Conservation (phyloP, 2,113 vertebrate species). For the Loxodonta africana region DNA sequence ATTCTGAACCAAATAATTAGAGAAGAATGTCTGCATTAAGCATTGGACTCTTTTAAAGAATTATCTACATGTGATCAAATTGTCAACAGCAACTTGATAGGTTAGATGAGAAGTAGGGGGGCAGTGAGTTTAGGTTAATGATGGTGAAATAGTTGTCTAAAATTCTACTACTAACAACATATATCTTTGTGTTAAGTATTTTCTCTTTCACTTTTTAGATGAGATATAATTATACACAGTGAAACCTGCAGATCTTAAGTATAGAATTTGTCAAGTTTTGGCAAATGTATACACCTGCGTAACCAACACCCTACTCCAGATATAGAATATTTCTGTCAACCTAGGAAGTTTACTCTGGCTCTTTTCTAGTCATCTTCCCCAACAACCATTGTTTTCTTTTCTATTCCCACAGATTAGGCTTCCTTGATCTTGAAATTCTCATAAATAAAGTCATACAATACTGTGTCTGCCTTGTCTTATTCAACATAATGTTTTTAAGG, state of each 20-base stretch:
- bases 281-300: background rate
- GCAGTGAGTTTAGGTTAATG: background rate
- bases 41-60: too few species aligned
- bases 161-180: background rate
- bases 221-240: background rate
- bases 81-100: background rate
- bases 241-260: background rate
- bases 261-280: slow-evolving; percentile 10
- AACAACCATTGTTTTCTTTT: slow-evolving; percentile 21
- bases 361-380: slow-evolving; percentile 13
- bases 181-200: background rate
- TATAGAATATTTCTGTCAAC: background rate
- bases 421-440: slow-evolving; percentile 19
- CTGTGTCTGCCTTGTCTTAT: slow-evolving; percentile 16
- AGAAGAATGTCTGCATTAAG: too few species aligned
- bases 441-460: background rate
- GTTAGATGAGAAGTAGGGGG: background rate
- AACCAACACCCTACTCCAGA: background rate
- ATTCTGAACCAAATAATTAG: too few species aligned
- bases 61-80: background rate
- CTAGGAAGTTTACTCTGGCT: background rate
- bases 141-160: background rate
- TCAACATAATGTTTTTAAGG: background rate
- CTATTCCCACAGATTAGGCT: background rate
- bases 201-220: background rate